Percentiles rank a stretch among this genome's conserved stretches.
Conservation (phyloP, 2,113 vertebrate species). For the Toxotes chatareus region DNA sequence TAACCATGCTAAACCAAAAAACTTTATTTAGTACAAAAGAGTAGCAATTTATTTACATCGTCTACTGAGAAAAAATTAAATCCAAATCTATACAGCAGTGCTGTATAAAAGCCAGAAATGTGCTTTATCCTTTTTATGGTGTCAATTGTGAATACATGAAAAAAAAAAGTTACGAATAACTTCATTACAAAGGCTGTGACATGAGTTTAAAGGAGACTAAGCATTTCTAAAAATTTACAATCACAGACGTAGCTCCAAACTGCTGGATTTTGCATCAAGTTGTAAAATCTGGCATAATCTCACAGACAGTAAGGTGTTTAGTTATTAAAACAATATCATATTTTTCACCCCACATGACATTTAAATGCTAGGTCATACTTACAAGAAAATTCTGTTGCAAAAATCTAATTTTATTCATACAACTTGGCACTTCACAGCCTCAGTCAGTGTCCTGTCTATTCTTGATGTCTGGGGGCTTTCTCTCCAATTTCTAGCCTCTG, state of each 20-base stretch:
- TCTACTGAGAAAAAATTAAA: neutral
- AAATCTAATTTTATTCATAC: neutral
- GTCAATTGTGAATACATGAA: neutral
- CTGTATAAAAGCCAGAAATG: neutral
- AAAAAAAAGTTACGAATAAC: neutral
- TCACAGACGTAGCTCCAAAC: neutral
- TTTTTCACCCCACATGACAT: neutral
- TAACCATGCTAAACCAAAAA: neutral
- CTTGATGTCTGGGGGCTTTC: neutral
- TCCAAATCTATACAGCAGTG: neutral
- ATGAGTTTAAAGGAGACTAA: neutral
- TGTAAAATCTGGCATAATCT: neutral
- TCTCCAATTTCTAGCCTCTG: neutral
- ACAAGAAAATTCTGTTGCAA: neutral
- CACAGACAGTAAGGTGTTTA: neutral
- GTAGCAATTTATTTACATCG: conserved; percentile 13
- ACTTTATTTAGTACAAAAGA: conserved; percentile 57
- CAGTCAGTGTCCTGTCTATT: neutral
- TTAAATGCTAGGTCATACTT: neutral
- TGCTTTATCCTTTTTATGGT: neutral
- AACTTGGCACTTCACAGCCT: neutral
- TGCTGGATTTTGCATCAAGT: no score
- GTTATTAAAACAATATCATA: neutral
- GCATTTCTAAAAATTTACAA: neutral
- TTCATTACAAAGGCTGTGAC: neutral